Evolutionary conservation across 2,797 vertebrate genomes (phyloP).

Genomic region (Clamator glandarius): DNA sequence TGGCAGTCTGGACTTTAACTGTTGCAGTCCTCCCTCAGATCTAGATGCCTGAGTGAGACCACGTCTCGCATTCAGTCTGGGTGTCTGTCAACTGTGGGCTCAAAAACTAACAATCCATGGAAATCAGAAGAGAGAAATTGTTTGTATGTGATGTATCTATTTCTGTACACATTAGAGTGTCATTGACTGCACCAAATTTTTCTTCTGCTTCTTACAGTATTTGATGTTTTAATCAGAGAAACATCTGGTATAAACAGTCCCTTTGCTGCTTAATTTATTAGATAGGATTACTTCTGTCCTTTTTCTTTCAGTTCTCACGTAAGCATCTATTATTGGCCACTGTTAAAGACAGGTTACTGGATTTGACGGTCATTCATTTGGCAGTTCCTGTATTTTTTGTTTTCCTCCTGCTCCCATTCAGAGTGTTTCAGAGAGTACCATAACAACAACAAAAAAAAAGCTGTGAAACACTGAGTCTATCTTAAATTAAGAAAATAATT

Average conservation of each 20-base stretch:
- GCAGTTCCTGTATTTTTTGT: neutral
- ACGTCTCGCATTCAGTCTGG: neutral
- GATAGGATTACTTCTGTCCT: neutral
- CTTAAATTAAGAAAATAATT: neutral
- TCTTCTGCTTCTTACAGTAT: neutral
- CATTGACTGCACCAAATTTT: neutral
- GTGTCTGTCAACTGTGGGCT: neutral
- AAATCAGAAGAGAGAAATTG: neutral
- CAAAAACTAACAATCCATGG: neutral
- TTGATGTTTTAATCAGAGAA: conserved; percentile 4
- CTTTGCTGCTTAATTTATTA: neutral
- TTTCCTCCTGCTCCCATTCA: neutral
- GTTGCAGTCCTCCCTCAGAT: neutral
- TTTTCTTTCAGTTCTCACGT: neutral
- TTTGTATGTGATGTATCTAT: neutral
- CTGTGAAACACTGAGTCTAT: neutral
- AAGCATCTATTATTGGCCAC: neutral
- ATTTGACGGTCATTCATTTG: neutral
- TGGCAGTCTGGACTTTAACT: neutral
- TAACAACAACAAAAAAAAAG: neutral
- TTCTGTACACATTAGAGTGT: neutral
- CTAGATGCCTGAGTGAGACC: neutral
- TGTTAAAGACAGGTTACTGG: neutral
- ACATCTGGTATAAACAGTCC: neutral
- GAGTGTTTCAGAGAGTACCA: neutral